Conservation (phyloP, 2,797 vertebrate genomes). For the Fistularia commersonii region DNA sequence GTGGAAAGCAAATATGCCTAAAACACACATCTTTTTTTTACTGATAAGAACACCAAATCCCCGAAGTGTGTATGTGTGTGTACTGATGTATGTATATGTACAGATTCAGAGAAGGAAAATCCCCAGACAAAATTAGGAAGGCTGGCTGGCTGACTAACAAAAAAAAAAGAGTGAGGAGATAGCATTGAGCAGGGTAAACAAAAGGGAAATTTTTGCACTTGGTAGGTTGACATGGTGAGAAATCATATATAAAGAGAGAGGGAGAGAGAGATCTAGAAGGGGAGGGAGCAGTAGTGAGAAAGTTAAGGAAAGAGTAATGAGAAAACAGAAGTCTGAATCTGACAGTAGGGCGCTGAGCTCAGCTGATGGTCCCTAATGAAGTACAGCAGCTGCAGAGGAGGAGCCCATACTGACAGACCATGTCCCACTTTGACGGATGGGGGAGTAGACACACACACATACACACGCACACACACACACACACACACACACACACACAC, state of each 20-base stretch:
- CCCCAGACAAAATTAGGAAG: too few relatives aligned
- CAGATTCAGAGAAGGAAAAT: too few relatives aligned
- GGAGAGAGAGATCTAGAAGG: conserved; percentile 31
- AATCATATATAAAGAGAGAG: conserved; percentile 37
- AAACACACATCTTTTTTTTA: too few relatives aligned
- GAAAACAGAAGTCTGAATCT: conserved; percentile 52
- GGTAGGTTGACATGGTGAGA: conserved; percentile 42
- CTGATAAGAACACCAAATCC: too few relatives aligned
- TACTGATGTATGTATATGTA: too few relatives aligned
- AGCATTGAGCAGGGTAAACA: conserved; percentile 15
- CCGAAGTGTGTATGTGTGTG: too few relatives aligned
- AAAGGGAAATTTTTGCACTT: conserved; percentile 13
- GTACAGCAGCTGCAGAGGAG: conserved; percentile 66
- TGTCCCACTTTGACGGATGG: conserved; percentile 46
- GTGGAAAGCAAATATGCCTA: too few relatives aligned
- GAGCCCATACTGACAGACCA: conserved; percentile 53
- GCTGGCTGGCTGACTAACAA: not conserved
- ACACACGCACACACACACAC: conserved; percentile 16
- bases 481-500: too few relatives aligned
- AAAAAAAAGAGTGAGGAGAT: not conserved
- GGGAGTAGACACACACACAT: conserved; percentile 9
- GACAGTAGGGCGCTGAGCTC: conserved; percentile 59
- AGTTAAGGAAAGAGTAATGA: conserved; percentile 13
- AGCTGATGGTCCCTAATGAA: conserved; percentile 69
- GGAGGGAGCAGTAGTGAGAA: not conserved